A percentile compares a stretch with the other conserved stretches of the same genome.
These are phyloP conservation scores for Erannis defoliaria DNA, from an alignment of 2,888 invertebrate species.

Conservation along the genomic window DNA sequence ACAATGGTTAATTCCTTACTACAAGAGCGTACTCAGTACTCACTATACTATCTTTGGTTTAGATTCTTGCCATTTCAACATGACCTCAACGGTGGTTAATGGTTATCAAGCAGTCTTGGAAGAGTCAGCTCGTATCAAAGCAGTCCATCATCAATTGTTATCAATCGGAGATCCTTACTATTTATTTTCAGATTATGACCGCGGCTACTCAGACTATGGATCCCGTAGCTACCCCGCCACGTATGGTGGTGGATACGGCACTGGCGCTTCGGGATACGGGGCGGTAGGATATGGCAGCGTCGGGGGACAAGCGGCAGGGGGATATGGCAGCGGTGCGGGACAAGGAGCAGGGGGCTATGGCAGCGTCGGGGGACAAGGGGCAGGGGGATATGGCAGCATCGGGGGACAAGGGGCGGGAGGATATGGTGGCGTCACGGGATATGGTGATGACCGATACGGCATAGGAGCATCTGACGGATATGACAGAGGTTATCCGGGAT, in stretches of 20 bases:
- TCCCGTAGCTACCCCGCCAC: conserved; percentile 59
- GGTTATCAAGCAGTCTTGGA: too few relatives aligned
- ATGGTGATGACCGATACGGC: conserved; percentile 78
- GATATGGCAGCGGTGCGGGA: background rate
- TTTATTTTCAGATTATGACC: conserved; percentile 58
- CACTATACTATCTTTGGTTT: too few relatives aligned
- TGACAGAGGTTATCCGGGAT: conserved; percentile 75
- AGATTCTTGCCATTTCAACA: too few relatives aligned
- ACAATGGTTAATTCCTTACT: too few relatives aligned
- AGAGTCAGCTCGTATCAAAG: too few relatives aligned
- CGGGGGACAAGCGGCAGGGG: too few relatives aligned
- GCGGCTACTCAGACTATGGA: conserved; percentile 73
- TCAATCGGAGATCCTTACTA: background rate
- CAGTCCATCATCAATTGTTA: background rate
- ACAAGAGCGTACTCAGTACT: too few relatives aligned
- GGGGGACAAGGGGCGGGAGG: conserved; percentile 37
- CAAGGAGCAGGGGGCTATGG: conserved; percentile 25
- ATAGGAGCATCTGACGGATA: conserved; percentile 85
- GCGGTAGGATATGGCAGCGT: conserved; percentile 41
- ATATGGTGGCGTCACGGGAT: conserved; percentile 47
- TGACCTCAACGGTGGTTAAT: too few relatives aligned
- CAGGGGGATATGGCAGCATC: conserved; percentile 30
- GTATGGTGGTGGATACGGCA: conserved; percentile 46
- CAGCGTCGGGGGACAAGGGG: conserved; percentile 29
- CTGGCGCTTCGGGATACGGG: conserved; percentile 60